A percentile compares a stretch with the other conserved stretches of the same genome.
These are phyloP conservation scores for Drosophila kanekoi DNA, from an alignment of 2,888 invertebrate genomes.

Conservation along the genomic window DNA sequence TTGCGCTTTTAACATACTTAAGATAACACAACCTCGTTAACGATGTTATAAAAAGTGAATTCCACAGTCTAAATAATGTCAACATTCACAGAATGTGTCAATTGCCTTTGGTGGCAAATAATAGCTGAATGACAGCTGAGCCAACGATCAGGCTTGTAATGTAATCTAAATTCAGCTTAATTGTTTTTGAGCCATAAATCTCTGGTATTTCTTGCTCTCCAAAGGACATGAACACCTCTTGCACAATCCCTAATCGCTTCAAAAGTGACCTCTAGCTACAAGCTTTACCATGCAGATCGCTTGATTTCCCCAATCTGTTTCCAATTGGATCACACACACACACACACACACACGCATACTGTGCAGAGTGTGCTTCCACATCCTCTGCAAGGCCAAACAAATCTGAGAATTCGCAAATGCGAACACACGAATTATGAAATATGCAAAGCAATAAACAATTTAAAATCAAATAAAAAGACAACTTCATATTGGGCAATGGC, in stretches of 20 bases:
- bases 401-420: conserved; percentile 24
- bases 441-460: conserved; percentile 81
- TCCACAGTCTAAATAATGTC: conserved; percentile 8
- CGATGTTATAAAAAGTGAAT: conserved; percentile 17
- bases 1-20: conserved; percentile 8
- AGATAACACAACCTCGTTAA: conserved; percentile 7
- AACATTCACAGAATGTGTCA: conserved; percentile 4
- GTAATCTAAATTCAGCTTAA: no score
- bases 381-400: conserved; percentile 51
- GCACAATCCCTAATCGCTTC: conserved; percentile 20
- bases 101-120: background rate
- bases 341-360: conserved; percentile 10
- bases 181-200: background rate
- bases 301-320: conserved; percentile 44
- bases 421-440: conserved; percentile 68
- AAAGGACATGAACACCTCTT: background rate
- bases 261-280: conserved; percentile 4
- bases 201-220: background rate
- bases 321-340: conserved; percentile 41
- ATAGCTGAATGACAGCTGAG: background rate
- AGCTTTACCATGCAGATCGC: conserved; percentile 33
- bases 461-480: conserved; percentile 80
- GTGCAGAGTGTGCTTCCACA: conserved; percentile 17
- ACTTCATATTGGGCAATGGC: conserved; percentile 73
- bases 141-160: background rate